Conservation (phyloP, 2,888 invertebrate genomes). For the Leucania comma region DNA sequence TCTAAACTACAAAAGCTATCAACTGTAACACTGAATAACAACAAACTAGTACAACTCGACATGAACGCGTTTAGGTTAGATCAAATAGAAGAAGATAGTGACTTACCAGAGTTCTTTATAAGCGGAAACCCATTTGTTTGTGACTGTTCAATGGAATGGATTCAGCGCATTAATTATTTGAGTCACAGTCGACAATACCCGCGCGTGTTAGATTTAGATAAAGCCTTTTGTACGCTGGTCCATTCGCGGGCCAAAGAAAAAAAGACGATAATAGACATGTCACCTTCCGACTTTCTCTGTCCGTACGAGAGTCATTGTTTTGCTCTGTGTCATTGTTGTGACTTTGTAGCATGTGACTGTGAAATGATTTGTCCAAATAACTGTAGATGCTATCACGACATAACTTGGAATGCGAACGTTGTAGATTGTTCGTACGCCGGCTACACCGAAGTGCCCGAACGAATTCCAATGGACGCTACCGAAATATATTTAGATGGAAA, state of each 20-base stretch:
- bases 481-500: conserved; percentile 97
- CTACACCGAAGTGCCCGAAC: conserved; percentile 93
- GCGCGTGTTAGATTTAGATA: conserved; percentile 94
- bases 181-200: conserved; percentile 94
- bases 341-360: conserved; percentile 97
- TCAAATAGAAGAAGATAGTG: conserved; percentile 92
- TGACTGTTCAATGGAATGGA: conserved; percentile 97
- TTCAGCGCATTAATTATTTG: conserved; percentile 94
- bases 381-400: conserved; percentile 96
- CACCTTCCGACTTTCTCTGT: conserved; percentile 95
- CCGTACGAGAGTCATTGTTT: conserved; percentile 96
- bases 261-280: conserved; percentile 93
- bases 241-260: conserved; percentile 93
- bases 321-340: conserved; percentile 97
- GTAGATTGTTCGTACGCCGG: conserved; percentile 95
- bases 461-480: conserved; percentile 97
- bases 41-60: conserved; percentile 93
- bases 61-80: conserved; percentile 93
- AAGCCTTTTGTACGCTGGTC: conserved; percentile 94
- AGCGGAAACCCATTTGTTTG: conserved; percentile 96
- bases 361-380: conserved; percentile 97
- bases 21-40: conserved; percentile 94
- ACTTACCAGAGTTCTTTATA: conserved; percentile 95
- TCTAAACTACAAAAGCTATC: conserved; percentile 92
- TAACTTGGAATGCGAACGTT: conserved; percentile 95